Conservation (phyloP, 2,888 invertebrate genomes). For the Chironomus riparius region DNA sequence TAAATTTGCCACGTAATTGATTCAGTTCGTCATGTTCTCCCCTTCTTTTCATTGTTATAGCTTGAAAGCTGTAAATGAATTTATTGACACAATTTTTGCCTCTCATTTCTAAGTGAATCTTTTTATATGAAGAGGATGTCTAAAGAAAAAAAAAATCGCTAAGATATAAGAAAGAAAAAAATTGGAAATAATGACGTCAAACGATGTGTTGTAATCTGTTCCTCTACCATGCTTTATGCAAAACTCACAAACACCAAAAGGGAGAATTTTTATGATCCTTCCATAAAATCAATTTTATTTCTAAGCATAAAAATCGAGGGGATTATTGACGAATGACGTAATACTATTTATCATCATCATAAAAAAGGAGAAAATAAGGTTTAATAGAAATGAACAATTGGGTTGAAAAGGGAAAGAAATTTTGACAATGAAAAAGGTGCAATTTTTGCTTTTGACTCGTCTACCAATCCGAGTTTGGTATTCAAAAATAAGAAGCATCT, state of each 20-base stretch:
- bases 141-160: background rate
- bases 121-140: background rate
- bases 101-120: background rate
- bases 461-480: no score
- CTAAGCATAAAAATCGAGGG: background rate
- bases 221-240: background rate
- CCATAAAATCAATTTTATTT: conserved; percentile 9
- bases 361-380: background rate
- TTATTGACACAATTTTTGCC: no score
- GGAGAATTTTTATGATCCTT: background rate
- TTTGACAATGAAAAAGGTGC: background rate
- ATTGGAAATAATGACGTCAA: conserved; percentile 1
- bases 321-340: conserved; percentile 3
- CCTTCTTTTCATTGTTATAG: no score
- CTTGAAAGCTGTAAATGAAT: no score
- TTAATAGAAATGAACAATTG: no score
- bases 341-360: background rate
- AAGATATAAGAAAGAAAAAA: background rate
- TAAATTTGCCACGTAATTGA: no score
- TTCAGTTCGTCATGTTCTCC: no score
- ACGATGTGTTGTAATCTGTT: background rate
- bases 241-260: background rate
- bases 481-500: no score
- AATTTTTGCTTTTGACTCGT: background rate
- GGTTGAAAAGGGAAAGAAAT: background rate